Base-by-base conservation (phyloP, 1,140 invertebrate genomes). In the Aplysia californica region DNA sequence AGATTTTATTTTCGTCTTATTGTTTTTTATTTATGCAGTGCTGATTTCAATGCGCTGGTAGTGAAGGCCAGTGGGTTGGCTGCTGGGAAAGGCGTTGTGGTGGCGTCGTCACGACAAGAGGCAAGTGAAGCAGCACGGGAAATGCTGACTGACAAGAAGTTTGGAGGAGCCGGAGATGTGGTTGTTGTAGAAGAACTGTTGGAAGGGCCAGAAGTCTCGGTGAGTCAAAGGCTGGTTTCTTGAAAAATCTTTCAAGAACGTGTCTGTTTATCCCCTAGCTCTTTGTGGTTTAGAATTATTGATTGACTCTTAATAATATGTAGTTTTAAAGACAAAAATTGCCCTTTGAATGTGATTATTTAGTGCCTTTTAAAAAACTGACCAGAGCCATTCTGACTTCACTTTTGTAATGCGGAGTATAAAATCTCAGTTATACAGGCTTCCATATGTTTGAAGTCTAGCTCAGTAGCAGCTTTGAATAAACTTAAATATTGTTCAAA, bases 61-160 rank as follows among this genome's bases (percentile, higher is more conserved):
- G 94, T 99, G 0, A 99, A 99, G 91, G 97, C 97, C 2, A 94
- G 94, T 82, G 98, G 98, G 2, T 90, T 99, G 70, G 97, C 97
- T 26, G 97, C 96, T 10, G 98, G 98, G 3, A 99, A 99, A 91
- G 98, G 98, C 18, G 97, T 99, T 3, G 93, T 98, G 26, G 95
- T 99, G 15, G 95, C 96, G 0, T 85, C 92, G 33, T 92, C 91
- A 84, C 92, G 91, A 76, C 89, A 93, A 10, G 95, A 97, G 88
- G 97, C 97, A 26, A 94, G 93, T 83, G 83, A 91, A 64, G 95
- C 96, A 5, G 94, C 97, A 0, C 94, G 95, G 80, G 92, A 94
- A 66, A 96, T 98, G 77, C 89, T 97, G 67, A 36, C 85, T 83
- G 85, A 89, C 35, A 88, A 87, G 71, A 77, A 94, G 83, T 97